Base-by-base conservation (phyloP, 2,113 vertebrate species). In the Stegastes partitus region DNA sequence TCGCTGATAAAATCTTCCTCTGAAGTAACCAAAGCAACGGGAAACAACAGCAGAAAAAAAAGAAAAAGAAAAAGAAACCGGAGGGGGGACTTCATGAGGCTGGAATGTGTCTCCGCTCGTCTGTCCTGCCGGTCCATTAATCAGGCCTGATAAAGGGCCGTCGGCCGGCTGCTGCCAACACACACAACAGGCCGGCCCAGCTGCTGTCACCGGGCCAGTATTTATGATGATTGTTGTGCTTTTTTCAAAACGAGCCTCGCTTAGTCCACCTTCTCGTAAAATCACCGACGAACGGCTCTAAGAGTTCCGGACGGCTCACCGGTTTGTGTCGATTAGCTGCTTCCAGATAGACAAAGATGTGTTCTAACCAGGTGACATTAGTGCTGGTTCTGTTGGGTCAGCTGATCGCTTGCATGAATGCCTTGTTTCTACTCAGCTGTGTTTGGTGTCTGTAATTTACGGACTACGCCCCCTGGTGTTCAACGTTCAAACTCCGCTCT, bases 101-200 rank as follows among this genome's bases (percentile, higher is more conserved):
- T 81, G 79, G 66, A 89, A 85, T 65, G 58, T 75, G 26, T 77
- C 67, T 73, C 51, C 22, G 51, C 59, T 75, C 31, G 51, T 76
- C 53, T 63, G 80, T 79, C 63, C 61, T 26, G 64, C 79, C 62
- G 80, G 44, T 66, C 47, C 83, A 82, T 90, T 77, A 83, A 87
- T 91, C 86, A 83, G 85, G 74, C 67, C 83, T 82, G 89, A 82
- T 89, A 82, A 84, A 78, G 42, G 12, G 16, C 71, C 39, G 68
- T 68, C 77, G 69, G 65, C 62, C 4, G 5, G 28, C 28, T 21
- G 50, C 6, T 64, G 85, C 79, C 68, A 80, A 79, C 53, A 74
- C 28, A 77, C 66, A 77, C 79, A 77, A 39, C 2, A 55, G 28
- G 67, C 23, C 5, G 59, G 74, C 37, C 64, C 67, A 66, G 79